Percentiles rank a stretch among this genome's conserved stretches.
Conservation (phyloP, 2,113 vertebrate species). For the Kryptolebias marmoratus region DNA sequence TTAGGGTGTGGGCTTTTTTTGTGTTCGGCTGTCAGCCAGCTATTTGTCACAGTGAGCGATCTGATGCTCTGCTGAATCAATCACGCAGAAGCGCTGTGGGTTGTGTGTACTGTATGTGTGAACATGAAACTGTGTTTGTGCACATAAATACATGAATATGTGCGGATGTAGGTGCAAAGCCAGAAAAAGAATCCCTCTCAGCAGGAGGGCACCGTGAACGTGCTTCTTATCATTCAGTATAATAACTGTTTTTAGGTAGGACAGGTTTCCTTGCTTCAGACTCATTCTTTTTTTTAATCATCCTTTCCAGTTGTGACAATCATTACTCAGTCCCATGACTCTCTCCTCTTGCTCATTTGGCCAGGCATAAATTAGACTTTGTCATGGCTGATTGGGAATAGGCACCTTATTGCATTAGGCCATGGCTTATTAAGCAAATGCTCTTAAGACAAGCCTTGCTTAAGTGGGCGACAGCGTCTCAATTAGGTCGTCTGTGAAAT, state of each 20-base stretch:
- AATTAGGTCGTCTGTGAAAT: conserved; percentile 77
- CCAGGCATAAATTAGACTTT: conserved; percentile 79
- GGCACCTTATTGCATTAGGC: conserved; percentile 83
- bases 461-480: conserved; percentile 81
- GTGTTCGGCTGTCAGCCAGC: conserved; percentile 77
- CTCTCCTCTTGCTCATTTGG: conserved; percentile 61
- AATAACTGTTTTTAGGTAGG: conserved; percentile 17
- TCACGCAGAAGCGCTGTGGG: conserved; percentile 68
- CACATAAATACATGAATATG: conserved; percentile 47
- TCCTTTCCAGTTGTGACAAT: conserved; percentile 51
- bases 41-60: conserved; percentile 84
- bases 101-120: conserved; percentile 62
- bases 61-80: conserved; percentile 77
- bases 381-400: conserved; percentile 83
- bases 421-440: conserved; percentile 83
- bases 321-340: conserved; percentile 54
- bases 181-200: conserved; percentile 39
- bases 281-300: conserved; percentile 37
- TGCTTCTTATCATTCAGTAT: conserved; percentile 49
- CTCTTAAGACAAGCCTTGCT: conserved; percentile 81
- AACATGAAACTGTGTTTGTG: conserved; percentile 54
- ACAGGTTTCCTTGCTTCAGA: conserved; percentile 22
- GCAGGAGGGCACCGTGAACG: conserved; percentile 37
- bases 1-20: conserved; percentile 75
- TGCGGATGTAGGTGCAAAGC: conserved; percentile 28